These are phyloP conservation scores for Drosophila varians DNA, from an alignment of 1,140 invertebrate species.

Conservation along the genomic window DNA sequence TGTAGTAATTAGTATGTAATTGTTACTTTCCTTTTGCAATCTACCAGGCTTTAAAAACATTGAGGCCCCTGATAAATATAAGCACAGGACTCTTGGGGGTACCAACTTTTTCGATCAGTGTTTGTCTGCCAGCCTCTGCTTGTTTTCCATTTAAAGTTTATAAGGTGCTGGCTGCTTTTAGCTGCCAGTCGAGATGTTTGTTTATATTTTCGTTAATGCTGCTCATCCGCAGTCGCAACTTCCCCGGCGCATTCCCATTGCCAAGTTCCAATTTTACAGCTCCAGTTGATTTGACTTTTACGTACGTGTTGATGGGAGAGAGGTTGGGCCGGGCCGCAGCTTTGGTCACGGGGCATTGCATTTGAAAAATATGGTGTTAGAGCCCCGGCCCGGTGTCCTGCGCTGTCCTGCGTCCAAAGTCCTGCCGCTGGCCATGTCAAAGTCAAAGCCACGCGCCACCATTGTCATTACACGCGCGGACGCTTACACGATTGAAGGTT, in stretches of 20 bases:
- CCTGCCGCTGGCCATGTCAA: constrained; percentile 65
- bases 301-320: constrained; percentile 64
- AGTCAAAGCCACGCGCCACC: constrained; percentile 76
- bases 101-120: not conserved
- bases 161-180: constrained; percentile 75
- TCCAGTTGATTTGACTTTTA: constrained; percentile 70
- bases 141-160: constrained; percentile 71
- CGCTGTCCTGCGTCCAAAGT: constrained; percentile 15
- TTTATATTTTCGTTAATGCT: constrained; percentile 70
- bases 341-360: constrained; percentile 59
- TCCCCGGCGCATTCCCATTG: constrained; percentile 7
- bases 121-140: constrained; percentile 8
- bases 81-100: too few species aligned
- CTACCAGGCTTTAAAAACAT: too few species aligned
- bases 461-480: constrained; percentile 78
- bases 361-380: constrained; percentile 53
- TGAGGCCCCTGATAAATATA: too few species aligned
- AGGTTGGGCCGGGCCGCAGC: constrained; percentile 40
- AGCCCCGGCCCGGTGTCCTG: not conserved
- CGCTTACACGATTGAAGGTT: constrained; percentile 71
- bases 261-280: constrained; percentile 33
- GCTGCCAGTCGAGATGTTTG: constrained; percentile 68
- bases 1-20: not conserved
- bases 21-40: too few species aligned
- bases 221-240: constrained; percentile 41